Conservation (phyloP, 2,888 invertebrate genomes). For the Plusia festucae region DNA sequence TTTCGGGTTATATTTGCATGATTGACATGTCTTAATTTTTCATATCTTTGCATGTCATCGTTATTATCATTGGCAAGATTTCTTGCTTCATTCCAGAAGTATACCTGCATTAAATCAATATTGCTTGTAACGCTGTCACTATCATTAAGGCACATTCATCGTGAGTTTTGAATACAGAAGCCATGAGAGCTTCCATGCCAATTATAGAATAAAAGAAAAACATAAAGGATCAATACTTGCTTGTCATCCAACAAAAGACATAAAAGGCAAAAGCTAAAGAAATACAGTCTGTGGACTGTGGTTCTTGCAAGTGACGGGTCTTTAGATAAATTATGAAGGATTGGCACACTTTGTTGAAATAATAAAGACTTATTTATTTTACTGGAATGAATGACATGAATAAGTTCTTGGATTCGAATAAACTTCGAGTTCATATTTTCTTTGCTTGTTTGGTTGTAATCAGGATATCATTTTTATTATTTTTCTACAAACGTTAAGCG, state of each 20-base stretch:
- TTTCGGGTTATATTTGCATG: neutral
- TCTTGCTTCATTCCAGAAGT: neutral
- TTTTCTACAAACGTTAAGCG: conserved; percentile 22
- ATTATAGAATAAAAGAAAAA: conserved; percentile 44
- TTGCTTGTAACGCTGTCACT: conserved; percentile 14
- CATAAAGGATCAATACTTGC: conserved; percentile 47
- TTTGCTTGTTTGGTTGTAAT: neutral
- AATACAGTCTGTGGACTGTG: conserved; percentile 10
- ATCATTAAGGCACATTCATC: conserved; percentile 28
- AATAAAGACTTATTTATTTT: neutral
- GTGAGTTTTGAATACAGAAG: conserved; percentile 39
- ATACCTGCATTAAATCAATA: neutral
- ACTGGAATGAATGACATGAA: neutral
- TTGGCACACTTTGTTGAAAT: neutral
- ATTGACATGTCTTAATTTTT: neutral
- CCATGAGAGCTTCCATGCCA: conserved; percentile 32
- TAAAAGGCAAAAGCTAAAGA: conserved; percentile 24
- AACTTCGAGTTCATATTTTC: neutral
- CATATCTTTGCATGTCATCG: too few relatives aligned
- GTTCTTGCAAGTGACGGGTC: conserved; percentile 17
- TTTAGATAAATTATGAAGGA: conserved; percentile 11
- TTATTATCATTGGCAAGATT: neutral
- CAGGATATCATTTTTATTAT: conserved; percentile 25
- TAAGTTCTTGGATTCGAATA: neutral
- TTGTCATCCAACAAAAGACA: conserved; percentile 35